Conservation (phyloP, 2,113 vertebrate genomes). For the Blennius ocellaris region DNA sequence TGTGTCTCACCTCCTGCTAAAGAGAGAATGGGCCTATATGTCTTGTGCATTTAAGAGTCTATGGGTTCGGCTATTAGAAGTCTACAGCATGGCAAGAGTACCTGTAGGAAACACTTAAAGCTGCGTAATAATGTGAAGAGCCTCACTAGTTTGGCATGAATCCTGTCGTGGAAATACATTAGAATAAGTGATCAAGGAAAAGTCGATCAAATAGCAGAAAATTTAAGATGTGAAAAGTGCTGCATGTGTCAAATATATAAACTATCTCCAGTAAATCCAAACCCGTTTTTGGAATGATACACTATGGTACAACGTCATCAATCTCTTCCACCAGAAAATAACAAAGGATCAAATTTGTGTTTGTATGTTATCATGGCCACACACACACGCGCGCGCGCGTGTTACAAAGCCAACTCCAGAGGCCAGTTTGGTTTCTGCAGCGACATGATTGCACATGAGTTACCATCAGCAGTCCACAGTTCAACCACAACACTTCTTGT, state of each 20-base stretch:
- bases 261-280: neutral
- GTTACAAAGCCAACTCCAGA: neutral
- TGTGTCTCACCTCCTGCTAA: neutral
- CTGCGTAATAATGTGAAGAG: neutral
- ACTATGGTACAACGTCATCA: neutral
- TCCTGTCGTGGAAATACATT: neutral
- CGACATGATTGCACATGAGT: neutral
- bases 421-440: neutral
- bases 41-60: conserved; percentile 4
- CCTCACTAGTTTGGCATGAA: neutral
- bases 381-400: neutral
- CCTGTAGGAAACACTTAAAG: neutral
- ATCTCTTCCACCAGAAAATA: neutral
- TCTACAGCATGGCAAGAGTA: neutral
- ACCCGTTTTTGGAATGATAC: neutral
- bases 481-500: conserved; percentile 76
- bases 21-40: neutral
- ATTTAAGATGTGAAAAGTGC: neutral
- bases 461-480: neutral
- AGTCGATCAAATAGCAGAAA: neutral
- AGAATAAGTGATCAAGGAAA: neutral
- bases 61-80: conserved; percentile 2
- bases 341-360: conserved; percentile 12
- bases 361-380: neutral
- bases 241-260: no score